phyloP scores from a whole-genome alignment of 2,113 vertebrate species.

The Pterocles gutturalis region DNA sequence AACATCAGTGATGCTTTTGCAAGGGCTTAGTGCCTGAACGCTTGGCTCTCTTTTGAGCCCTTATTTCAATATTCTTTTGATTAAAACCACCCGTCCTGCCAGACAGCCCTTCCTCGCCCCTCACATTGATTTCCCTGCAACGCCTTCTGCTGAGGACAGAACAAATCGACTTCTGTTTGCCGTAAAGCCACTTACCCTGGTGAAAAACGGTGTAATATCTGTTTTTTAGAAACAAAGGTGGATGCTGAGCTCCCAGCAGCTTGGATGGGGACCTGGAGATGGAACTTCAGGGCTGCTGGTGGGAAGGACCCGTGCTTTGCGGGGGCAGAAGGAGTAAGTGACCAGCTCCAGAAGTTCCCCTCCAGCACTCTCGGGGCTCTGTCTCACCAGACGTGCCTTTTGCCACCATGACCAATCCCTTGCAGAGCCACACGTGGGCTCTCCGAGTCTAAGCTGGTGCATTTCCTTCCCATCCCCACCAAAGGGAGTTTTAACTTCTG shows the following conservation, averaged over 20 bases:
- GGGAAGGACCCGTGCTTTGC: not conserved
- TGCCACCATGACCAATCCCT: not conserved
- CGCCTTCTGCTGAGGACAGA: not conserved
- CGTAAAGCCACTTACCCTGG: not conserved
- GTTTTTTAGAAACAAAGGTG: not conserved
- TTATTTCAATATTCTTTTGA: not conserved
- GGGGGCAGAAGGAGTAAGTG: not conserved
- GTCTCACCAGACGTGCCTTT: not conserved
- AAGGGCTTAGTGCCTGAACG: not conserved
- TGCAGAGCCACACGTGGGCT: not conserved
- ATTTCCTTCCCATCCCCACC: not conserved
- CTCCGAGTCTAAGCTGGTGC: not conserved
- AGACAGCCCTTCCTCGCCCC: not conserved
- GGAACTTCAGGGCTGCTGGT: not conserved
- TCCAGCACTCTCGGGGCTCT: not conserved
- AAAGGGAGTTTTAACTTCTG: not conserved
- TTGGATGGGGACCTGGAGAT: rapidly evolving
- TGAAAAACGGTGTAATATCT: not conserved
- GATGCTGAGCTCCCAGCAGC: not conserved
- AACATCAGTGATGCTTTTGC: not conserved
- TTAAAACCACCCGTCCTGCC: not conserved
- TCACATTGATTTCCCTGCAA: not conserved
- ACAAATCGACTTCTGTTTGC: not conserved
- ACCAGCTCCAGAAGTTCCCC: not conserved
- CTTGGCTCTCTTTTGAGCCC: not conserved